Base-by-base conservation (phyloP, 2,888 invertebrate genomes). In the Campoplex capitator region DNA sequence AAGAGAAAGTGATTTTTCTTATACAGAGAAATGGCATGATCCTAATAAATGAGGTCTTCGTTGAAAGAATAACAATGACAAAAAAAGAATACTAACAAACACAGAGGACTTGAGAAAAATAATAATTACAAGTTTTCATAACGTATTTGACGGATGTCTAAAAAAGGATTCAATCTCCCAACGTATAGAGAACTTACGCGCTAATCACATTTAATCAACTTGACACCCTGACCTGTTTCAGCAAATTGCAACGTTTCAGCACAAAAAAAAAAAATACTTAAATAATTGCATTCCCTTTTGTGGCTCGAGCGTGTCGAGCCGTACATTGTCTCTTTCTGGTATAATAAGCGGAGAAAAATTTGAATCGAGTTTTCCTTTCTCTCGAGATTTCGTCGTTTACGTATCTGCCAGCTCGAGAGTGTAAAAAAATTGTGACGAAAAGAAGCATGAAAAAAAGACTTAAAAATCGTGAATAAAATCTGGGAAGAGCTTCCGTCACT, bases 161-260 rank as follows among this genome's bases (percentile, higher is more conserved):
- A 62, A 62, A 58, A 13, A 62, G 58, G 32, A 62, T 32, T 76
- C 9, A 23, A 65, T 32, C 28, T 13, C 54, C 16, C 13, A 38
- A 67, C 62, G 71, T 78, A 85, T 78, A 74, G 51, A 81, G 58
- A 48, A 70, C n/a, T 51, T 80, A 68, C 82, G 82, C 42, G 82
- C 78, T 85, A 78, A 85, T 83, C 74, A 78, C 73, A 85, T 75
- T 85, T 83, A 85, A 85, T 85, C 85, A 85, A 83, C 82, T 85
- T 75, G 85, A 85, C 85, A 85, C 78, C 75, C 74, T 85, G 85
- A 85, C 85, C 85, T 83, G 82, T 62, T 85, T 85, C 74, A 42
- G 85, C 28, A 83, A 85, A 85, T 83, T 68, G 68, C 82, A 75
- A 70, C 82, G 85, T 85, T 85, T 78, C 75, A 58, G 77, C 35